Evolutionary conservation across 2,113 vertebrate genomes (phyloP).

Genomic region (Clarias batrachus): DNA sequence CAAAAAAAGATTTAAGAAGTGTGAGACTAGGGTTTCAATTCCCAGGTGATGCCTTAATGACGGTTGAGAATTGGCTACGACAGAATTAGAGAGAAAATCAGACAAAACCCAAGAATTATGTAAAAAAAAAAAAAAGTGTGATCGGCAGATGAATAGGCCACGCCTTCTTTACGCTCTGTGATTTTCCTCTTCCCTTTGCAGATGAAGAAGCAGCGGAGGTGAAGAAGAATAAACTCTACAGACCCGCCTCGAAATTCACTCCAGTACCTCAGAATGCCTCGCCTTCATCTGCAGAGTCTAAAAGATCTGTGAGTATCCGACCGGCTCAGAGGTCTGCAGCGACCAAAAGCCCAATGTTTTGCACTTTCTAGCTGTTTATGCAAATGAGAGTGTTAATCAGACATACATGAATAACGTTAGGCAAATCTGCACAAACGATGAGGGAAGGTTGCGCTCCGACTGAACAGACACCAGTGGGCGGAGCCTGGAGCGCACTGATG

Average conservation of each 20-base stretch:
- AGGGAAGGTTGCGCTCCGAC: not conserved
- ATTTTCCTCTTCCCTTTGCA: conserved; percentile 45
- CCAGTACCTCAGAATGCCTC: conserved; percentile 62
- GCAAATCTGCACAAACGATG: not conserved
- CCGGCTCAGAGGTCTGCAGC: not conserved
- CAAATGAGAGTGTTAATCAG: not conserved
- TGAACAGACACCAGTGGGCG: not conserved
- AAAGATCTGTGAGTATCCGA: conserved; percentile 68
- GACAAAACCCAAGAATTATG: no score
- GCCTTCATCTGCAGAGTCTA: conserved; percentile 61
- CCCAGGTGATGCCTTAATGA: no score
- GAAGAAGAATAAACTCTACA: conserved; percentile 74
- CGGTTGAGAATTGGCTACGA: no score
- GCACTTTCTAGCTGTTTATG: not conserved
- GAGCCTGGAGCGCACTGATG: no score
- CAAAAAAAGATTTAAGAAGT: not conserved
- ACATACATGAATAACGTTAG: not conserved
- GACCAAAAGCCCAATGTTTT: not conserved
- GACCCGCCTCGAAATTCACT: conserved; percentile 69
- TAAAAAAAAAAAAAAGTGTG: no score
- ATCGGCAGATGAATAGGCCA: not conserved
- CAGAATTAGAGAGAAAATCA: no score
- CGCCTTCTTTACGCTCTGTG: not conserved
- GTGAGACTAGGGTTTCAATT: no score
- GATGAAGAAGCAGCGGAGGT: conserved; percentile 73